Evolutionary conservation across 2,797 vertebrate species (phyloP).

Genomic region (Podarcis siculus): DNA sequence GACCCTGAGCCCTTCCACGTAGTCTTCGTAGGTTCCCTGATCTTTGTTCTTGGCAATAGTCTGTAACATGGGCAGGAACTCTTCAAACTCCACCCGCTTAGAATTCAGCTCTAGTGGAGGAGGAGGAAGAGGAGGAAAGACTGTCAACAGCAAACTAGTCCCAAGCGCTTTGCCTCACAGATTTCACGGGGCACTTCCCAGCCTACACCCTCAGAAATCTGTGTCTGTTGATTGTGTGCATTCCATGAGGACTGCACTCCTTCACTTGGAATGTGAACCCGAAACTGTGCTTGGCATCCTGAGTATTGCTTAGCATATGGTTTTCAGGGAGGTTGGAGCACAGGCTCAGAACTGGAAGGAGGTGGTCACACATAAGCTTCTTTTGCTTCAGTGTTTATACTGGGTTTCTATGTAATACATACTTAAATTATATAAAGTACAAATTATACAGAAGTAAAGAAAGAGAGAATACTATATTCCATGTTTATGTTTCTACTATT

Average conservation of each 20-base stretch:
- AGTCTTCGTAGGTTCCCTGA: conserved; percentile 88
- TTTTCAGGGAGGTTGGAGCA: background rate
- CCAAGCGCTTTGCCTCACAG: background rate
- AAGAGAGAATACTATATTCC: no score
- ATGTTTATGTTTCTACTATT: no score
- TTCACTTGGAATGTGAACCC: background rate
- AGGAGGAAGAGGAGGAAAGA: background rate
- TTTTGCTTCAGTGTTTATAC: background rate
- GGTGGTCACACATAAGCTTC: background rate
- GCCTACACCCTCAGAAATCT: background rate
- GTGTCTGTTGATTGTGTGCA: no score
- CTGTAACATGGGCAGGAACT: conserved; percentile 92
- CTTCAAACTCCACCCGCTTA: conserved; percentile 88
- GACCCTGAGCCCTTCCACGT: conserved; percentile 88
- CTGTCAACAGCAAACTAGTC: background rate
- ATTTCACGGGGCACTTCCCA: background rate
- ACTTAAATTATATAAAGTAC: no score
- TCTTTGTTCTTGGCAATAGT: conserved; percentile 89
- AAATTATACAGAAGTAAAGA: no score
- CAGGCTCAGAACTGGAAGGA: background rate
- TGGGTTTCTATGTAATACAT: no score
- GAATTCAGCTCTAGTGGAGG: conserved; percentile 83
- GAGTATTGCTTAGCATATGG: background rate
- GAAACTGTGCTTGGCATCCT: background rate
- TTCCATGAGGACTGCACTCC: background rate